phyloP scores from a whole-genome alignment of 2,888 invertebrate species.

The Morinoia aosen region DNA sequence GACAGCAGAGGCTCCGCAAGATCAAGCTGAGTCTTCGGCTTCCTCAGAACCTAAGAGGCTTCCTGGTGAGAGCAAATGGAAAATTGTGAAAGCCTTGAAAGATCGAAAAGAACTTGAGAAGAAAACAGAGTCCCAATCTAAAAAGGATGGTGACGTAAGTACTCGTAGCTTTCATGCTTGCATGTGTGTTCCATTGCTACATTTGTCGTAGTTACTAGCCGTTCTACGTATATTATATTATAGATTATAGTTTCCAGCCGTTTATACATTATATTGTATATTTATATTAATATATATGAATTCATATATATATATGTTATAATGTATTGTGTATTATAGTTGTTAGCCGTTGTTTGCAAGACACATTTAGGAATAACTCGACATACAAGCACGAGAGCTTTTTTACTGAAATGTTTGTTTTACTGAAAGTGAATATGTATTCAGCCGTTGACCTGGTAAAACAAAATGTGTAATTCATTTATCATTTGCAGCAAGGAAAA shows the following conservation, averaged over 20 bases:
- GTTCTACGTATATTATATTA: background rate
- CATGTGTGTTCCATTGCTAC: background rate
- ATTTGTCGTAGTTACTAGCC: background rate
- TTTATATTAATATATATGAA: too few relatives aligned
- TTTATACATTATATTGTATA: too few relatives aligned
- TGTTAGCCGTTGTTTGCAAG: too few relatives aligned
- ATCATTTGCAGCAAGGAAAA: background rate
- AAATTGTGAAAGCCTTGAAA: constrained; percentile 88
- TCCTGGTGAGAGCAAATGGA: constrained; percentile 82
- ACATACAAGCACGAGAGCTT: background rate
- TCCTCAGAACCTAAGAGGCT: constrained; percentile 67
- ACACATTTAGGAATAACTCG: too few relatives aligned
- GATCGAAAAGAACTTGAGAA: constrained; percentile 84
- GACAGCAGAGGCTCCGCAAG: constrained; percentile 56
- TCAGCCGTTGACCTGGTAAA: background rate
- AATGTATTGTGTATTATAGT: too few relatives aligned
- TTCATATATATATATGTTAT: too few relatives aligned
- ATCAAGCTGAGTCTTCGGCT: background rate
- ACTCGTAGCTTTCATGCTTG: background rate
- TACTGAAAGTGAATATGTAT: background rate
- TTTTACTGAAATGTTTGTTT: background rate
- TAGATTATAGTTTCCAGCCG: background rate
- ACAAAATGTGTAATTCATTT: background rate
- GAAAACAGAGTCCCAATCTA: constrained; percentile 59
- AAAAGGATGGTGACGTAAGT: constrained; percentile 63